phyloP scores from a whole-genome alignment of 53 echinoderm and acorn worm species.

The Hippasteria phrygiana region DNA sequence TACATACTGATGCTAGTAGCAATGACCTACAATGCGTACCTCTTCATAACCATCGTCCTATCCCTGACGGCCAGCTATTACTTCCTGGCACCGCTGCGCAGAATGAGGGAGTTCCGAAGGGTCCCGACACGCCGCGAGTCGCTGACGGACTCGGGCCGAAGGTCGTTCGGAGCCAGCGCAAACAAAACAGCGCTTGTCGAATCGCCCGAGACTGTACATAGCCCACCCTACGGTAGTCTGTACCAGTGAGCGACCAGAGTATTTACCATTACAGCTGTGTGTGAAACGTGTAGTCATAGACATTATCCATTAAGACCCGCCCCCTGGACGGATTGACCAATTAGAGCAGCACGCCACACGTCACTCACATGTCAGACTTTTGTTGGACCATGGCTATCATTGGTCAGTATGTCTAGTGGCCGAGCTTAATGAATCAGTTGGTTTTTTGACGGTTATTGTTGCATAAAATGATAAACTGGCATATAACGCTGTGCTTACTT shows the following conservation, averaged over 20 bases:
- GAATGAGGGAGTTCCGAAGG: conserved; percentile 7
- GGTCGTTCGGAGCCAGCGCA: not conserved
- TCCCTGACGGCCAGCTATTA: conserved; percentile 12
- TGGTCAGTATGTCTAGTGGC: too few species aligned
- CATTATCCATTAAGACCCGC: too few species aligned
- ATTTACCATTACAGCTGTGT: too few species aligned
- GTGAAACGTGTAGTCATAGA: too few species aligned
- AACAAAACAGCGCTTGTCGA: not conserved
- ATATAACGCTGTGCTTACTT: too few species aligned
- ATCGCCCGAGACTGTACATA: conserved; percentile 18
- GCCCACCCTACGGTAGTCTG: conserved; percentile 11
- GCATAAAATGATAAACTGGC: too few species aligned
- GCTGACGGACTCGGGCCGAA: conserved; percentile 21
- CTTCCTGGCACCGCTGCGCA: conserved; percentile 41
- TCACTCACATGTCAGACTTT: too few species aligned
- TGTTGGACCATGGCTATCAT: too few species aligned
- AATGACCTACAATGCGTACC: conserved; percentile 51
- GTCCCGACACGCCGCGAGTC: conserved; percentile 36
- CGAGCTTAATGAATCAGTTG: too few species aligned
- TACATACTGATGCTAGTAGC: conserved; percentile 48
- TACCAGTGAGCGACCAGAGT: conserved; percentile 39
- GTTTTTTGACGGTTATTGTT: too few species aligned
- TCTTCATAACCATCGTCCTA: conserved; percentile 41
- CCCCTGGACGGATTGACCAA: too few species aligned
- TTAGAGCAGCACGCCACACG: too few species aligned